Evolutionary conservation across 2,888 invertebrate species (phyloP), one percentile per base, ranked within the genome.

Genomic region (Willowsia nigromaculata): DNA sequence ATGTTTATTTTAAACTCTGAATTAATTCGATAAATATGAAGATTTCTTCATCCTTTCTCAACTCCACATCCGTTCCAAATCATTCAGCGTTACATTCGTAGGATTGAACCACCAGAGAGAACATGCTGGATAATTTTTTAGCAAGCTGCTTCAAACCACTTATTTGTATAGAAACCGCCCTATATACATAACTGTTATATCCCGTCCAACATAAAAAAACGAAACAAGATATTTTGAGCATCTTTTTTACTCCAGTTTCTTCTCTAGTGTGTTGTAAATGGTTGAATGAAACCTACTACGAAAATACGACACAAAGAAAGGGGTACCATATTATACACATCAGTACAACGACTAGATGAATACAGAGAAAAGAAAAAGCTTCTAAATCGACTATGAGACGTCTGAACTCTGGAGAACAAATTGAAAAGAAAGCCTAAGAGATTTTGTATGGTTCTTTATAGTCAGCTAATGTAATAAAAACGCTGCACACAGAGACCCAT

Each of bases 331-430:
- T n/a, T n/a, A 27, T 25, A 62, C 62, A 30, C 30, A 30, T 25
- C 62, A 18, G 62, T 62, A 30, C 27, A 13, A 78, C n/a, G 27
- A 15, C 62, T 65, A 78, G 50, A 85, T 76, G 80, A 59, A 85
- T 78, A 62, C 59, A 85, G 53, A 22, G 37, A 30, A 25, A 25
- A 53, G 25, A 68, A 25, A n/a, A 65, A 62, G 62, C 50, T 85
- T 65, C 65, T 65, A 62, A 85, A 85, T 53, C 85, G 78, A 80
- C 85, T 80, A 74, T 85, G 47, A 80, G 78, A 78, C 68, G 80
- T 78, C 78, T 78, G 65, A 85, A 85, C 85, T 78, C 85, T 11
- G 62, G 85, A 85, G 85, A 78, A 68, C 43, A 80, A 85, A 85
- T 85, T 85, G 85, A 85, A 80, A 85, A 85, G 85, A 85, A 85